Evolutionary conservation across 2,797 vertebrate genomes (phyloP).

Genomic region (Gymnocypris eckloni): DNA sequence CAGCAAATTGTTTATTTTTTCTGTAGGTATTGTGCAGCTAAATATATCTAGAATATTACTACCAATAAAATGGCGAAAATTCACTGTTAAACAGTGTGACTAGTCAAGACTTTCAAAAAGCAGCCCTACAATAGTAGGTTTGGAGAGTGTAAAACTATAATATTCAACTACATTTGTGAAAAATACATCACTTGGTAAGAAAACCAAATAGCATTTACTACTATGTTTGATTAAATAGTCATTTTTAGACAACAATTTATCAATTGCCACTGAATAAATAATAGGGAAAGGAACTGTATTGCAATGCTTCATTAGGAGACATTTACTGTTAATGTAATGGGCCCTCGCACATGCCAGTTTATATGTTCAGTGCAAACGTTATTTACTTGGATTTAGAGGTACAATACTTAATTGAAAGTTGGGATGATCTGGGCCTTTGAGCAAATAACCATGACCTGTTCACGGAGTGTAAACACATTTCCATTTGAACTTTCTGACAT

Average conservation of each 20-base stretch:
- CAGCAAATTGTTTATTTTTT: constrained; percentile 47
- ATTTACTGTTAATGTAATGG: constrained; percentile 15
- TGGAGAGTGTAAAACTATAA: constrained; percentile 25
- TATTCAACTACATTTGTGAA: constrained; percentile 18
- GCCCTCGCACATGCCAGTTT: neutral
- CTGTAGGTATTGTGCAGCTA: constrained; percentile 55
- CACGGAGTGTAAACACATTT: constrained; percentile 16
- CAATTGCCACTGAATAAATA: constrained; percentile 33
- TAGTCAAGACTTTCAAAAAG: constrained; percentile 17
- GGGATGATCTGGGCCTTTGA: constrained; percentile 4
- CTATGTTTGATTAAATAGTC: constrained; percentile 17
- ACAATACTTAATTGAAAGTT: neutral
- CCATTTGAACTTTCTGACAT: constrained; percentile 2
- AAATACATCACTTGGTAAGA: constrained; percentile 21
- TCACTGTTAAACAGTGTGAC: constrained; percentile 20
- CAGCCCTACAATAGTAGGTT: constrained; percentile 12
- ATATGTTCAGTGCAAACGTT: constrained; percentile 4
- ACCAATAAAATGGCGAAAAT: constrained; percentile 35
- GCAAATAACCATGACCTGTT: constrained; percentile 36
- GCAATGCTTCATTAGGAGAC: neutral
- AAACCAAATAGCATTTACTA: neutral
- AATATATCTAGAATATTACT: constrained; percentile 51
- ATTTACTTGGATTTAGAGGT: neutral
- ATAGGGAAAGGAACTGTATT: neutral
- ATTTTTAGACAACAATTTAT: constrained; percentile 30